phyloP scores from a whole-genome alignment of 2,888 invertebrate species.

The Bellardia pandia region DNA sequence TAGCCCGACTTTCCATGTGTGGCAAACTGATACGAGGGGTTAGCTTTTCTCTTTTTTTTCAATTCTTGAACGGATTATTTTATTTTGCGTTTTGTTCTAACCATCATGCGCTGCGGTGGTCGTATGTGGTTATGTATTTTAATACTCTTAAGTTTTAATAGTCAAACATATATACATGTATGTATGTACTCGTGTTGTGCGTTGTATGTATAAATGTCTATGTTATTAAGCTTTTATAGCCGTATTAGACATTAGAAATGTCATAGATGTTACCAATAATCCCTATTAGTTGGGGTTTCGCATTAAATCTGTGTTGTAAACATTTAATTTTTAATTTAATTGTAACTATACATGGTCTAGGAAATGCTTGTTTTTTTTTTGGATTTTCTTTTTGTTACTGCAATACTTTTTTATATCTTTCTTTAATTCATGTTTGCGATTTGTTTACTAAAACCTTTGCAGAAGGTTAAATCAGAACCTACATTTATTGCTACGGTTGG shows the following conservation, averaged over 20 bases:
- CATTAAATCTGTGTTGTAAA: conserved; percentile 73
- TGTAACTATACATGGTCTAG: conserved; percentile 56
- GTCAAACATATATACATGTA: background rate
- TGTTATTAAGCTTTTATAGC: conserved; percentile 54
- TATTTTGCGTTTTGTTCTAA: conserved; percentile 58
- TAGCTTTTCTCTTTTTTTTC: background rate
- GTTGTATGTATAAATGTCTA: background rate
- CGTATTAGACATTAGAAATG: conserved; percentile 70
- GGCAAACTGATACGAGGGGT: background rate
- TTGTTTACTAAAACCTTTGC: conserved; percentile 26
- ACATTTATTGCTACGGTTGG: conserved; percentile 23
- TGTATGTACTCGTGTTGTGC: background rate
- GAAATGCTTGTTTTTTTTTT: conserved; percentile 52
- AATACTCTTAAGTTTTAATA: conserved; percentile 72
- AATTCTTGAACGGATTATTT: conserved; percentile 55
- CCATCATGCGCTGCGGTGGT: conserved; percentile 61
- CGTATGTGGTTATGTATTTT: conserved; percentile 73
- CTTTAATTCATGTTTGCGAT: background rate
- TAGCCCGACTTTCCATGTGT: background rate
- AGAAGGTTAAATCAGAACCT: conserved; percentile 43
- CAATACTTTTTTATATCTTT: background rate
- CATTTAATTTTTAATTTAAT: conserved; percentile 72
- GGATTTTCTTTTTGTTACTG: background rate
- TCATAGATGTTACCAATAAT: conserved; percentile 74
- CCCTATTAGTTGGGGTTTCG: conserved; percentile 73